These are phyloP conservation scores for Crotalus viridis DNA, from an alignment of 2,113 vertebrate genomes.

Conservation along the genomic window DNA sequence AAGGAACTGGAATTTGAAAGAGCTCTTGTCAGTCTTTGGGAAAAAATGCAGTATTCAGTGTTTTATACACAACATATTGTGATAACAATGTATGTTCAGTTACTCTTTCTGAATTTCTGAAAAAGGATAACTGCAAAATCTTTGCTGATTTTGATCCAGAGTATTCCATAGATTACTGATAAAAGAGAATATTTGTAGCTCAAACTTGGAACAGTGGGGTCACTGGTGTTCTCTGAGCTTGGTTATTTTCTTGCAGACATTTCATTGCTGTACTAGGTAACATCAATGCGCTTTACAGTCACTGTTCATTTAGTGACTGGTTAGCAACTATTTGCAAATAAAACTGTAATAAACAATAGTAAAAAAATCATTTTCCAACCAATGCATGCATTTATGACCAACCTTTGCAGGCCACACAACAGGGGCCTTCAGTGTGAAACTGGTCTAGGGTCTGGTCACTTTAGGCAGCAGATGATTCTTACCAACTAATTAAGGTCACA, in stretches of 20 bases:
- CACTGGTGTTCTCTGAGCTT: neutral
- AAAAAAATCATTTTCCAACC: neutral
- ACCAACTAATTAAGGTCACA: neutral
- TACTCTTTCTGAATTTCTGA: neutral
- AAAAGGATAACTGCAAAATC: neutral
- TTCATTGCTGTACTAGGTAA: neutral
- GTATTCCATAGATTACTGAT: neutral
- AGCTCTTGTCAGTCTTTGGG: neutral
- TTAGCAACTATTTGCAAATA: neutral
- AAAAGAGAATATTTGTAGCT: neutral
- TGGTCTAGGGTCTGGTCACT: neutral
- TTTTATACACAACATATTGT: neutral
- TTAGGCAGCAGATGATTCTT: neutral
- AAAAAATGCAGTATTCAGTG: neutral
- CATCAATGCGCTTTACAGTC: neutral
- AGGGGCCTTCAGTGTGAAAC: neutral
- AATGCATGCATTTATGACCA: neutral
- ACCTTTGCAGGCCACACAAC: neutral
- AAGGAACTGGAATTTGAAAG: neutral
- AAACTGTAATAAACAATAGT: neutral
- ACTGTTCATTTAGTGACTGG: neutral
- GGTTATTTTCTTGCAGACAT: neutral
- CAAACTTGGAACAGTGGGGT: neutral
- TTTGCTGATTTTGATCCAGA: neutral
- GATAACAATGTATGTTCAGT: neutral